Evolutionary conservation across 2,797 vertebrate species (phyloP).

Genomic region (Nannoperca obscura): DNA sequence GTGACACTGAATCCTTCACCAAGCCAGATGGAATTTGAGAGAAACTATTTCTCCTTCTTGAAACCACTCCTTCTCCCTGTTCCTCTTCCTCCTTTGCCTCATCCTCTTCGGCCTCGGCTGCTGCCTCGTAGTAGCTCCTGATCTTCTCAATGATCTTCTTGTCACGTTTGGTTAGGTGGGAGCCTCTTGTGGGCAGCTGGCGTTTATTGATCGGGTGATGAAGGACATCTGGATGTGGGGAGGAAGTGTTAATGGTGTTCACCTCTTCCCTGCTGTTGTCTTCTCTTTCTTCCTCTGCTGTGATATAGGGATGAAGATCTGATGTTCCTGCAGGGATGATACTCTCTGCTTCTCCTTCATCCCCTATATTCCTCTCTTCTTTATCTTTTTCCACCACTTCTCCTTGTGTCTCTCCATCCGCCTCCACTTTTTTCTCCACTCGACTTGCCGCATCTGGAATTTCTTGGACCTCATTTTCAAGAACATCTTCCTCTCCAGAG

Average conservation of each 20-base stretch:
- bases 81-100: slow-evolving; percentile 61
- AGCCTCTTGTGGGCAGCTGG: slow-evolving; percentile 38
- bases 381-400: slow-evolving; percentile 10
- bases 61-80: slow-evolving; percentile 39
- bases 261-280: not conserved
- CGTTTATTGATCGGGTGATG: slow-evolving; percentile 12
- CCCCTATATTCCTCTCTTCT: slow-evolving; percentile 1
- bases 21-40: slow-evolving; percentile 85
- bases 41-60: slow-evolving; percentile 79
- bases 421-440: not conserved
- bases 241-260: not conserved
- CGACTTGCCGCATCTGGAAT: slow-evolving; percentile 3
- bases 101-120: slow-evolving; percentile 74
- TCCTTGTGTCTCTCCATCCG: not conserved
- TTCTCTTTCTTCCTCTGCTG: slow-evolving; percentile 20
- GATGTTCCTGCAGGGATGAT: not conserved
- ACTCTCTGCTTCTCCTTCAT: not conserved
- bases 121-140: slow-evolving; percentile 86
- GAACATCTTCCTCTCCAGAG: not conserved
- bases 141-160: slow-evolving; percentile 88
- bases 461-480: slow-evolving; percentile 29
- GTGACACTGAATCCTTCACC: slow-evolving; percentile 85
- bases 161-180: slow-evolving; percentile 80
- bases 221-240: not conserved
- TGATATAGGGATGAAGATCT: slow-evolving; percentile 9